Evolutionary conservation across 2,797 vertebrate species (phyloP), one percentile per base, ranked within the genome.

Genomic region (Chelmon rostratus): DNA sequence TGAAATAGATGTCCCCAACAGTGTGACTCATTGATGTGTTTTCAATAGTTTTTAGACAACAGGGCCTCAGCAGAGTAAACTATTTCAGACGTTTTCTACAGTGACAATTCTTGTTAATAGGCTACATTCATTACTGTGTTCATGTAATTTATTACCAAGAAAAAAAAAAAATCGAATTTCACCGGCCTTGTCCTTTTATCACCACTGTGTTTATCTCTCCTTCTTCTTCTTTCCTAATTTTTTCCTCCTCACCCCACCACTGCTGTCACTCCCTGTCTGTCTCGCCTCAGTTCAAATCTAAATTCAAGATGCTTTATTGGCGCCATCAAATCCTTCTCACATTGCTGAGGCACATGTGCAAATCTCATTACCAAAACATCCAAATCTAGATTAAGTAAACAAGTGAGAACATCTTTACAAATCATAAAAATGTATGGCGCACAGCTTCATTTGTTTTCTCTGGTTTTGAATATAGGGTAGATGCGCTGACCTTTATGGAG

Each of bases 301-400:
- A 70, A 54, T 76, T 76, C 37, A 42, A 53, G 42, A 2, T 0
- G 37, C 38, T 65, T 75, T 57, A 76, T 66, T 78, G 25, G 3
- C 35, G 53, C 9, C 23, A 75, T 87, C 16, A 53, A 52, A 63
- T 66, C 57, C 25, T 54, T 50, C 35, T 73, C 57, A 66, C 49
- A 21, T 21, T 53, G 52, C 63, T 47, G 8, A 50, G 66, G 59
- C 38, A 40, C 53, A 65, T 66, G 33, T 21, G 25, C 21, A 72
- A 74, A 89, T 76, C 62, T 9, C 42, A 57, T 78, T 15, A 40
- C 18, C n/a, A 6, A 25, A 37, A 52, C 21, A 15, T 69, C 44
- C 71, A 19, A 35, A 25, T 44, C 64, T 31, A 31, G 35, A 52
- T 61, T 67, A 8, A 65, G 66, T 63, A 23, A 58, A 64, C n/a